Base-by-base conservation (phyloP, 2,797 vertebrate genomes). In the Aphelocoma californica region DNA sequence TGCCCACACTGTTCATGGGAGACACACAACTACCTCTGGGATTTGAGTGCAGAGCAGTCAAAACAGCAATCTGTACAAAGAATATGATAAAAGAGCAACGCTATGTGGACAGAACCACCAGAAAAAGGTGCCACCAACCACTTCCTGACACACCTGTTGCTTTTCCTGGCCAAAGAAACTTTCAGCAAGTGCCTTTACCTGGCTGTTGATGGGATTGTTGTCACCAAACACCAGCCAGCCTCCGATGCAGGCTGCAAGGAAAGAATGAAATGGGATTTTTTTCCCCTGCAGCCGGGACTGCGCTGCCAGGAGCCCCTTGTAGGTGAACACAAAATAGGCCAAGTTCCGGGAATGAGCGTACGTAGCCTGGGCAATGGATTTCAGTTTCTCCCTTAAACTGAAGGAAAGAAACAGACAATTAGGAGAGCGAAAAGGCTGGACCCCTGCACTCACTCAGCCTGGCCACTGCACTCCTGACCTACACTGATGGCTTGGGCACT, bases 161-260 rank as follows among this genome's bases (percentile, higher is more conserved):
- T 10, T 25, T 31, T 69, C 38, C 53, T 31, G 44, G 32, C 32
- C 75, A 86, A 5, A n/a, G 42, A 83, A 90, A 42, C 32, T 45
- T 47, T 7, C 32, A 73, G 48, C 18, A 40, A 60, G 19, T 0
- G 2, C 47, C 38, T 67, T 97, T 98, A 99, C 99, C 99, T 99
- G 99, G 92, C 98, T 99, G 86, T 99, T 99, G 96, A 99, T 98
- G 96, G 98, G 98, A 90, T 98, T 99, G 97, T 99, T 99, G 58
- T 99, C 98, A 58, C 99, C 98, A 34, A 99, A 99, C 88, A 99
- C 98, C 44, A 99, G 97, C 97, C 98, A 98, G 40, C 99, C 99
- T 40, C 99, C 99, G 7, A 99, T 50, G 87, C 98, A 99, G 77
- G 99, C 99, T 26, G 99, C 99, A 86, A 99, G 97, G 91, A 99